A percentile compares a stretch with the other conserved stretches of the same genome.
These are phyloP conservation scores for Phylloscopus trochilus DNA, from an alignment of 2,113 vertebrate genomes.

Conservation along the genomic window DNA sequence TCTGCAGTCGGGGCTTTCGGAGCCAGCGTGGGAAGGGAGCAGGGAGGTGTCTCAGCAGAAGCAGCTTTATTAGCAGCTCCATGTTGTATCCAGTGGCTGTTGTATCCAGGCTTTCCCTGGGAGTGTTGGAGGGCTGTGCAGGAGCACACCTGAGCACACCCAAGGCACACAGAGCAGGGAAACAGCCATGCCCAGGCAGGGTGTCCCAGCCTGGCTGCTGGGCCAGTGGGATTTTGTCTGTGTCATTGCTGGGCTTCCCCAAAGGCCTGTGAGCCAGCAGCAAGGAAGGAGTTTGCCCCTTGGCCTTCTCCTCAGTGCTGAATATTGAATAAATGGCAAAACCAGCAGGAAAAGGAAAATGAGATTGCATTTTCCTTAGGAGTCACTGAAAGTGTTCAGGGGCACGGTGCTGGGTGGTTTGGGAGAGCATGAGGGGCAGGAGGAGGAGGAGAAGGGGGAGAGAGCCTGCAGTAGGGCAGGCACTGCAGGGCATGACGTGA, in stretches of 20 bases:
- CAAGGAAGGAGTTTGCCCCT: not conserved
- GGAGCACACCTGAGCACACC: not conserved
- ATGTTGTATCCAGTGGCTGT: rapidly evolving
- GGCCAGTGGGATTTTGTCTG: rapidly evolving
- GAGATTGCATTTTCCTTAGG: not conserved
- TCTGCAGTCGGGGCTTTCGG: not conserved
- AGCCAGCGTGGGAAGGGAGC: rapidly evolving
- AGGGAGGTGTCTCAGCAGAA: not conserved
- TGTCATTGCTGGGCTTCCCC: not conserved
- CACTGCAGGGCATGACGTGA: not conserved
- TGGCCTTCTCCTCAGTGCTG: not conserved
- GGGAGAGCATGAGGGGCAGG: not conserved
- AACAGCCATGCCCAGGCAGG: rapidly evolving
- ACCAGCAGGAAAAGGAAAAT: not conserved
- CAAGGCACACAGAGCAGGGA: not conserved
- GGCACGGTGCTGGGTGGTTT: not conserved
- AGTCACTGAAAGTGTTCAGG: rapidly evolving
- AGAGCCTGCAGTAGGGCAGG: not conserved
- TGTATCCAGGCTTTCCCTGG: not conserved
- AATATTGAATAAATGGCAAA: not conserved
- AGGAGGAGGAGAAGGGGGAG: not conserved
- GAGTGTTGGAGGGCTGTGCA: rapidly evolving
- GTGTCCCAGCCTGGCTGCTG: not conserved
- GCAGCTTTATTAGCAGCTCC: not conserved
- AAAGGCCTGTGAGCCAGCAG: not conserved